Percentiles rank a stretch among this genome's conserved stretches.
Conservation (phyloP, 1,140 invertebrate genomes). For the Chionoecetes opilio region DNA sequence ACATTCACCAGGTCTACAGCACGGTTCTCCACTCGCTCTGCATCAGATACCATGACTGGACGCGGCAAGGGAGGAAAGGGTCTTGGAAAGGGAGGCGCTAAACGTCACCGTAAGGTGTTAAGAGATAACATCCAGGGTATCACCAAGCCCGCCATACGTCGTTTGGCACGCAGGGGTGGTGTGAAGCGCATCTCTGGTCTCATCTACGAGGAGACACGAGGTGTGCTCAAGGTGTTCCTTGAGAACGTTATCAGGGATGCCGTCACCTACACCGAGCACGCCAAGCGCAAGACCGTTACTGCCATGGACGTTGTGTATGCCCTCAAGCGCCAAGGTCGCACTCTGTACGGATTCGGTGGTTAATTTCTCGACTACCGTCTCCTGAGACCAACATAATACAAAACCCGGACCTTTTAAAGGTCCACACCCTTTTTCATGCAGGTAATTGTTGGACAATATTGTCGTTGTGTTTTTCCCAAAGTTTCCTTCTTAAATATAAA, state of each 20-base stretch:
- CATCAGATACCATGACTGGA: slow-evolving; percentile 87
- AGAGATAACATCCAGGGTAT: slow-evolving; percentile 91
- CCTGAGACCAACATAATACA: neutral
- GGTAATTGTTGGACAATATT: too few species aligned
- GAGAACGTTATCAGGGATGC: slow-evolving; percentile 93
- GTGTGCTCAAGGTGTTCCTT: slow-evolving; percentile 91
- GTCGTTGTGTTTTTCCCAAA: too few species aligned
- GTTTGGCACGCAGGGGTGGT: slow-evolving; percentile 89
- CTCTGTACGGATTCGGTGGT: slow-evolving; percentile 87
- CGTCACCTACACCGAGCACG: slow-evolving; percentile 93
- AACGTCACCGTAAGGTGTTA: slow-evolving; percentile 87
- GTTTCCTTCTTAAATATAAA: too few species aligned
- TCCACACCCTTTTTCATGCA: too few species aligned
- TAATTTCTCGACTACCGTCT: slow-evolving; percentile 81
- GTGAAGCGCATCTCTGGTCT: slow-evolving; percentile 91
- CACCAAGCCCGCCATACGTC: slow-evolving; percentile 88
- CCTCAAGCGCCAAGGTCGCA: slow-evolving; percentile 91
- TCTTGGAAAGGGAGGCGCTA: slow-evolving; percentile 89
- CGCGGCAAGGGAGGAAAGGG: slow-evolving; percentile 89
- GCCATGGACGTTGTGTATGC: slow-evolving; percentile 95
- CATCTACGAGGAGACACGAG: slow-evolving; percentile 89
- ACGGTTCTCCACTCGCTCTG: too few species aligned
- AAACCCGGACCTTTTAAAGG: slow-evolving; percentile 2
- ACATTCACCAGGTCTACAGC: too few species aligned
- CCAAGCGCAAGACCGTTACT: slow-evolving; percentile 92